Evolutionary conservation across 2,797 vertebrate genomes (phyloP), one percentile per base, ranked within the genome.

Genomic region (Takifugu rubripes): DNA sequence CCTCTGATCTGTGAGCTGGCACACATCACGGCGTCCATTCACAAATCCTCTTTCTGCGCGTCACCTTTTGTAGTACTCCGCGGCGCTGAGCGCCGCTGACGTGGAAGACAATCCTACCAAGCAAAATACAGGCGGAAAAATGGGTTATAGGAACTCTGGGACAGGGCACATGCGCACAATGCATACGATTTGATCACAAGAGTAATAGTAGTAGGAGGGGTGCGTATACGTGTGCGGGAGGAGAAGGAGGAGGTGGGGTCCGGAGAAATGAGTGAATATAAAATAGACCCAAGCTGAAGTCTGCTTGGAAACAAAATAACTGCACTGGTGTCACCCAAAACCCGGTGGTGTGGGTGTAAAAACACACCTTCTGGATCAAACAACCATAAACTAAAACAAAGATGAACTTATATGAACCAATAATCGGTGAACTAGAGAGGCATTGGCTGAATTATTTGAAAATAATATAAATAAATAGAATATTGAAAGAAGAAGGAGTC

Each of bases 21-120:
- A 86, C 83, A 90, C 83, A 90, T 90, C 83, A 86, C 69, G 82
- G 78, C 84, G 84, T 92, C 90, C 91, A 92, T 92, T 94, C 93
- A 93, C 90, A 92, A 92, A 90, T 92, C 90, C 87, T 87, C 78
- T 83, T 79, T 83, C 73, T 72, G 83, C 80, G 81, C 85, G 78
- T 82, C 87, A 87, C 78, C 88, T 86, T 87, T 87, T 92, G 84
- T 89, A 84, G 84, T 86, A 75, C 74, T 84, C 75, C 79, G 80
- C 80, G 79, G 81, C 77, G 72, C 72, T 72, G 75, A 78, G 74
- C 71, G 66, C 82, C 77, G 81, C 65, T 89, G 88, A 89, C 81
- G 89, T 84, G 62, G 70, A 60, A 75, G 66, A 88, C 77, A 81
- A 82, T 78, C 75, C 80, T 82, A 77, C 73, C 75, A 70, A 74